Conservation (phyloP, 2,113 vertebrate species). For the Sinocyclocheilus rhinocerous region DNA sequence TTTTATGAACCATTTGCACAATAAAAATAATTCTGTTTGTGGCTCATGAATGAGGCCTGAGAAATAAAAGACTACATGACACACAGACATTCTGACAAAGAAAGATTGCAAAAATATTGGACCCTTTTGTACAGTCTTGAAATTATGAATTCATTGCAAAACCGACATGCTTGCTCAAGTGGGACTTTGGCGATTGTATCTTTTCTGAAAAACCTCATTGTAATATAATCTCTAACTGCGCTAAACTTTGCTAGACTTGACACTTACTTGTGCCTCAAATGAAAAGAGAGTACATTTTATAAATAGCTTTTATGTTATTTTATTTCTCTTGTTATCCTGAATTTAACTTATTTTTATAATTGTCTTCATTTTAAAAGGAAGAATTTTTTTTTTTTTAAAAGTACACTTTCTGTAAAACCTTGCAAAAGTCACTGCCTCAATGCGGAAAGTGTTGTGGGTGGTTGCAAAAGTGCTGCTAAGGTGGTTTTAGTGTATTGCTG, state of each 20-base stretch:
- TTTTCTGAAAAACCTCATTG: conserved; percentile 12
- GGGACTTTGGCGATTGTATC: neutral
- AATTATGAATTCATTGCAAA: conserved; percentile 9
- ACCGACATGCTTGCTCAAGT: neutral
- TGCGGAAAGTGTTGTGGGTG: neutral
- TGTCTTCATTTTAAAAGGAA: neutral
- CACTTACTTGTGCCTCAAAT: neutral
- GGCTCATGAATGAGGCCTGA: neutral
- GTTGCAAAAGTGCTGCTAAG: neutral
- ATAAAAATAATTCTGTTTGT: no score
- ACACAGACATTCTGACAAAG: neutral
- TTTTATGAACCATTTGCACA: neutral
- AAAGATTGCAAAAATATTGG: conserved; percentile 11
- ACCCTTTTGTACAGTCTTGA: neutral
- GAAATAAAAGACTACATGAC: no score
- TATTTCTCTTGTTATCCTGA: no score
- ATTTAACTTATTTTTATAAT: neutral
- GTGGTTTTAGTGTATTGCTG: neutral
- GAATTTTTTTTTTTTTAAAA: neutral
- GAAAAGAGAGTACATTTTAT: neutral
- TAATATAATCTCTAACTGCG: neutral
- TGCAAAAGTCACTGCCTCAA: neutral
- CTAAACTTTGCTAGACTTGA: conserved; percentile 2
- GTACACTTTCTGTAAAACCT: neutral
- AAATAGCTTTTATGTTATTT: neutral